phyloP scores from a whole-genome alignment of 2,888 invertebrate species.

The Dasypolia templi region DNA sequence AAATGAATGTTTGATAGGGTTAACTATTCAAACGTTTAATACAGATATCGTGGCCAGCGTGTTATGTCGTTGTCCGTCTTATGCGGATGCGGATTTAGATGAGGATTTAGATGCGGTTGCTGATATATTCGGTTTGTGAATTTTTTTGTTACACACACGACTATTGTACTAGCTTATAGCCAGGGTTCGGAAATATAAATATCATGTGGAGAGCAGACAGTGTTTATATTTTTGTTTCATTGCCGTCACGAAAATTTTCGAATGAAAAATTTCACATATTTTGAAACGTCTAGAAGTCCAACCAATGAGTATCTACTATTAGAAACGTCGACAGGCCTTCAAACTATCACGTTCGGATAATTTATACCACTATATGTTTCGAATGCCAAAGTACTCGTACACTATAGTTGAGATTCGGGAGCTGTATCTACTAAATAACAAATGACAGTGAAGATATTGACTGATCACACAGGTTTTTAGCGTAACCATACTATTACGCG shows the following conservation, averaged over 20 bases:
- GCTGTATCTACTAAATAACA: slow-evolving; percentile 27
- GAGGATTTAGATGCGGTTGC: background rate
- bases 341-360: slow-evolving; percentile 56
- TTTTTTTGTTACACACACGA: background rate
- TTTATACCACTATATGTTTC: slow-evolving; percentile 50
- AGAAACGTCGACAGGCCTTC: slow-evolving; percentile 13
- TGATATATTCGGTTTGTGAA: background rate
- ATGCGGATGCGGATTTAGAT: background rate
- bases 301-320: slow-evolving; percentile 5
- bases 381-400: slow-evolving; percentile 39
- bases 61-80: background rate
- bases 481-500: no score
- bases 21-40: background rate
- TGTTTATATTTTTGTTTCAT: slow-evolving; percentile 44
- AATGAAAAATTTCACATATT: slow-evolving; percentile 20
- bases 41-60: background rate
- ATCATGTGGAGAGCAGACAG: background rate
- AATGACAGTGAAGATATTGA: slow-evolving; percentile 29
- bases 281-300: background rate
- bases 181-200: background rate
- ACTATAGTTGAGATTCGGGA: slow-evolving; percentile 35
- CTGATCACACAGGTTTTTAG: no score
- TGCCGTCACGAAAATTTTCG: background rate
- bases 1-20: background rate
- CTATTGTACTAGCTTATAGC: background rate